Percentiles rank a stretch among this genome's conserved stretches.
Conservation (phyloP, 2,797 vertebrate genomes). For the Alcedo quadribrachys region DNA sequence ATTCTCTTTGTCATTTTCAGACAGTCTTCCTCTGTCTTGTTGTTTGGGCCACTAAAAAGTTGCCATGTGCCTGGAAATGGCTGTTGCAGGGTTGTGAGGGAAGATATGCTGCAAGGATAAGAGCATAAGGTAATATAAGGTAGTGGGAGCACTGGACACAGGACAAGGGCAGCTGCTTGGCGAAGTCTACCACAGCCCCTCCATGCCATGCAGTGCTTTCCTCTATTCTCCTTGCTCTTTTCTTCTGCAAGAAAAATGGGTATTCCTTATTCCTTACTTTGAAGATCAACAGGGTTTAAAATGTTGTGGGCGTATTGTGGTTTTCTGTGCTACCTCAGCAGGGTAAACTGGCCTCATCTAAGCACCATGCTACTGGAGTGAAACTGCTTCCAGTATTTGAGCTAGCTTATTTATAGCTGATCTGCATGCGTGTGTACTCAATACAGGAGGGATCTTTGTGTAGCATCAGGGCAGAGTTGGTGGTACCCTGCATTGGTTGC, state of each 20-base stretch:
- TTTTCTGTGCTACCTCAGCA: neutral
- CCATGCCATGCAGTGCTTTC: neutral
- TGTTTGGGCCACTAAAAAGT: conserved; percentile 36
- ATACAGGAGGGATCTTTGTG: neutral
- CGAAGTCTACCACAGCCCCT: neutral
- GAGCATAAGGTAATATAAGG: too few relatives aligned
- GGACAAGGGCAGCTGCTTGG: neutral
- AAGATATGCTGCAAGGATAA: neutral
- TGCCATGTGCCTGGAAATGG: conserved; percentile 49
- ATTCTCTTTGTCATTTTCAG: conserved; percentile 79
- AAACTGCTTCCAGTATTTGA: neutral
- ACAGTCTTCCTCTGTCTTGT: conserved; percentile 53
- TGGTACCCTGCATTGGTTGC: neutral
- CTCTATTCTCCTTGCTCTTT: neutral
- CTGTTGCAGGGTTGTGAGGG: conserved; percentile 13
- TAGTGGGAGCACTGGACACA: neutral
- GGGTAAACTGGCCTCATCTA: neutral
- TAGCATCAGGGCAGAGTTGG: neutral
- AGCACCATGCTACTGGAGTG: neutral
- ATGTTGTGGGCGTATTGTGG: neutral
- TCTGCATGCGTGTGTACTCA: rapidly evolving
- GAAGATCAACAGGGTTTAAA: neutral
- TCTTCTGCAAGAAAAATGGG: neutral
- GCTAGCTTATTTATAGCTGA: neutral
- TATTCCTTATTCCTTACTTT: neutral